Percentiles rank a stretch among this genome's conserved stretches.
These are phyloP conservation scores for Atherinomorus stipes DNA, from an alignment of 2,113 vertebrate genomes.

Conservation along the genomic window DNA sequence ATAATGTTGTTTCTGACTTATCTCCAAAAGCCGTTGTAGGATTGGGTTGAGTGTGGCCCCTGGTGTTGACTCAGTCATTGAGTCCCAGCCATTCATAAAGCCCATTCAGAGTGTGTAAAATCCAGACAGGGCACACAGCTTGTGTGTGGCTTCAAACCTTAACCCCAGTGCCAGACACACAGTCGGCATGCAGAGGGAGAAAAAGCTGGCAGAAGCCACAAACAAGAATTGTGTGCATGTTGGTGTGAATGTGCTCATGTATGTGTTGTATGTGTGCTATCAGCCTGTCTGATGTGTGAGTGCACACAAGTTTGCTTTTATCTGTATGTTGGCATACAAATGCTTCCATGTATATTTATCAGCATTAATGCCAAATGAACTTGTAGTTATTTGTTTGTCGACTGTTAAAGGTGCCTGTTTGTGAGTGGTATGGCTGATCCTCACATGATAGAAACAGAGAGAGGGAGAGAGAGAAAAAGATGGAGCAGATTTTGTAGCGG, in stretches of 20 bases:
- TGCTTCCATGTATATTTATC: constrained; percentile 59
- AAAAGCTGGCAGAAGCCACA: constrained; percentile 67
- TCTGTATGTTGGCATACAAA: constrained; percentile 52
- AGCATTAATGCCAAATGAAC: constrained; percentile 59
- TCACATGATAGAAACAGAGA: constrained; percentile 28
- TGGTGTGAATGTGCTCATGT: constrained; percentile 6
- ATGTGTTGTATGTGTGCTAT: constrained; percentile 29
- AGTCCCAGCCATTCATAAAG: constrained; percentile 72
- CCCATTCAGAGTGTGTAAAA: constrained; percentile 67
- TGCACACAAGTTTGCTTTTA: constrained; percentile 42
- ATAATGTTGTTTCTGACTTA: constrained; percentile 69
- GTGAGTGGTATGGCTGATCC: constrained; percentile 31
- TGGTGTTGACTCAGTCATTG: constrained; percentile 71
- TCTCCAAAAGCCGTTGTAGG: constrained; percentile 63
- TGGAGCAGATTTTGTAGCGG: constrained; percentile 42
- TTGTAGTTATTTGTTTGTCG: constrained; percentile 56
- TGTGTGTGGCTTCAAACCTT: constrained; percentile 71
- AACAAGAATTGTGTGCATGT: constrained; percentile 47
- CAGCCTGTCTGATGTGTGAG: constrained; percentile 26
- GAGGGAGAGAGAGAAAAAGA: too few relatives aligned
- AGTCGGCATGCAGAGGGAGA: constrained; percentile 67
- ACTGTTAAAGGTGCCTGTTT: constrained; percentile 39
- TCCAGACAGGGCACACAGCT: constrained; percentile 67
- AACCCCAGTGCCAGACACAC: constrained; percentile 73
- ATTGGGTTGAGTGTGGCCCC: constrained; percentile 58